phyloP scores from a whole-genome alignment of 2,888 invertebrate genomes.

The Leucophora obtusa region DNA sequence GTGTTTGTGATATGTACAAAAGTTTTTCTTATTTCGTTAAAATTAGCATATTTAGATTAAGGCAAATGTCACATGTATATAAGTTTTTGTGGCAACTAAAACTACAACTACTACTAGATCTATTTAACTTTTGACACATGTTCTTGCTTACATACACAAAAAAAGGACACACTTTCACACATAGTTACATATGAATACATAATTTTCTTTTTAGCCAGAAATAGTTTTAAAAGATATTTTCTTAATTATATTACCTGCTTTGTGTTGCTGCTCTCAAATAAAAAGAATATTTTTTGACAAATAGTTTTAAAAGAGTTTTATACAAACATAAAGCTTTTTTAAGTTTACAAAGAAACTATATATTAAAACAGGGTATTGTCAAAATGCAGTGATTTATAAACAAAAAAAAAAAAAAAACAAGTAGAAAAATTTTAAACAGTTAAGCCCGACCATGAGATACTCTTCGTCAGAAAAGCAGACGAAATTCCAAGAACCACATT shows the following conservation, averaged over 20 bases:
- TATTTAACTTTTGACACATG: conserved; percentile 64
- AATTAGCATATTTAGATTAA: conserved; percentile 68
- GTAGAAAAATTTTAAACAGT: no score
- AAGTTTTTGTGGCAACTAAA: conserved; percentile 60
- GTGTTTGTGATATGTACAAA: conserved; percentile 30
- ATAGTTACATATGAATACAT: not conserved
- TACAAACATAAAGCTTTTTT: not conserved
- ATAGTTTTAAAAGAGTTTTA: conserved; percentile 46
- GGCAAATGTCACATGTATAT: conserved; percentile 64
- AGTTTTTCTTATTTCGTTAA: conserved; percentile 63
- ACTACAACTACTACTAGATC: conserved; percentile 47
- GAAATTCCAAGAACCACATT: no score
- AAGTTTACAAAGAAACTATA: not conserved
- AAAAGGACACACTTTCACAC: conserved; percentile 35
- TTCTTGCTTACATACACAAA: conserved; percentile 41
- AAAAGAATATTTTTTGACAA: conserved; percentile 45
- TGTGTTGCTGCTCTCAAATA: not conserved
- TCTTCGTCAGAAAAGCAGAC: no score
- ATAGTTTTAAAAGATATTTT: conserved; percentile 53
- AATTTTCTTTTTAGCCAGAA: conserved; percentile 36
- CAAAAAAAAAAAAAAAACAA: no score
- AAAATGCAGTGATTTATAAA: no score
- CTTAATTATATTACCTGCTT: conserved; percentile 56
- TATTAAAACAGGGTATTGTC: no score
- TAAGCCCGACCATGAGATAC: no score